These are phyloP conservation scores for Palloptera scutellata DNA, from an alignment of 2,888 invertebrate species.

Conservation along the genomic window DNA sequence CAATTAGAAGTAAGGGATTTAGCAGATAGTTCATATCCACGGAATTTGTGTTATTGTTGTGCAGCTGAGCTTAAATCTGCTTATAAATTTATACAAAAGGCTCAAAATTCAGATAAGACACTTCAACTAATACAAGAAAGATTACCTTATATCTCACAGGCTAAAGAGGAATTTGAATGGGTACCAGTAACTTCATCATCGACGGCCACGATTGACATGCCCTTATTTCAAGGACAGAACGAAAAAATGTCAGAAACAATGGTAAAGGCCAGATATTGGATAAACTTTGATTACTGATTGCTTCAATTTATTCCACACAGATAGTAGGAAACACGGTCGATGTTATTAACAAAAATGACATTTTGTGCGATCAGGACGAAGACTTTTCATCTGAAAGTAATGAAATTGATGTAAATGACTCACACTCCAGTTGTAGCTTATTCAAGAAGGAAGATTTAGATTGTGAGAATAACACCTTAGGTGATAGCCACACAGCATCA, in stretches of 20 bases:
- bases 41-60: conserved; percentile 12
- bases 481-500: too few relatives aligned
- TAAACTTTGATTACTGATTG: not conserved
- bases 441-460: not conserved
- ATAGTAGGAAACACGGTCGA: not conserved
- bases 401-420: too few relatives aligned
- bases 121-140: conserved; percentile 1
- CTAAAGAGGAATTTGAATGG: conserved; percentile 9
- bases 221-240: not conserved
- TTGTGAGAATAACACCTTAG: not conserved
- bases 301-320: not conserved
- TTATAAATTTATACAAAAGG: conserved; percentile 17
- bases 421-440: not conserved
- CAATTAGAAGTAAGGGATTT: conserved; percentile 23
- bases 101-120: conserved; percentile 15
- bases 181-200: not conserved
- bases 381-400: too few relatives aligned
- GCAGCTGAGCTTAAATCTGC: conserved; percentile 8
- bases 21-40: conserved; percentile 11
- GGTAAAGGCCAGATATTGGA: not conserved
- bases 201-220: not conserved
- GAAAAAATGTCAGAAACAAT: not conserved
- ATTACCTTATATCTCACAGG: not conserved
- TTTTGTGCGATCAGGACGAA: too few relatives aligned
- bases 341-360: not conserved